phyloP scores from a whole-genome alignment of 2,888 invertebrate genomes.

The Melanchra persicariae region DNA sequence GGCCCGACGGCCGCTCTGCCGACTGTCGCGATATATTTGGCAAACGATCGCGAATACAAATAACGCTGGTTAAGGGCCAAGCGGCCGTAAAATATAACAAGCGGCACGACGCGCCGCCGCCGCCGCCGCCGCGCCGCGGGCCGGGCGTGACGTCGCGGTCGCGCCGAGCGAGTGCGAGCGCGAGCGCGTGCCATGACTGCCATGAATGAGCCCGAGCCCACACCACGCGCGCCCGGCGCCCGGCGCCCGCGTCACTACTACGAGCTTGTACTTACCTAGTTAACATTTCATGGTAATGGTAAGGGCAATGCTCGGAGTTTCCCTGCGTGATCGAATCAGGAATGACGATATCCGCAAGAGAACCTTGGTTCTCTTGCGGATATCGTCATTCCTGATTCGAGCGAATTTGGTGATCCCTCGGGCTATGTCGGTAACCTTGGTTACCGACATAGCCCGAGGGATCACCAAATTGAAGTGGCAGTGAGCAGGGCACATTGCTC shows the following conservation, averaged over 20 bases:
- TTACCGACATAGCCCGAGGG: too few species aligned
- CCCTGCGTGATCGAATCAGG: too few species aligned
- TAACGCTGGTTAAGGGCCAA: constrained; percentile 58
- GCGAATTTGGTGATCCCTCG: too few species aligned
- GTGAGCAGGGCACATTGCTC: too few species aligned
- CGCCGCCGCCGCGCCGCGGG: neutral
- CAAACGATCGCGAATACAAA: constrained; percentile 60
- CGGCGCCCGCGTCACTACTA: constrained; percentile 6
- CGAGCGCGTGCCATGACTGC: too few species aligned
- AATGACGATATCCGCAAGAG: too few species aligned
- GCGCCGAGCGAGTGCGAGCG: neutral
- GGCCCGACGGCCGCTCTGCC: constrained; percentile 6
- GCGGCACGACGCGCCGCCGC: neutral
- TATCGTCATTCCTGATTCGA: too few species aligned
- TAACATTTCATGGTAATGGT: too few species aligned
- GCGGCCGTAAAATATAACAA: constrained; percentile 40
- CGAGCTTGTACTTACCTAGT: neutral
- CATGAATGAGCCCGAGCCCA: constrained; percentile 10
- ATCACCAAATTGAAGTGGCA: too few species aligned
- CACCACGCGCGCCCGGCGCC: neutral
- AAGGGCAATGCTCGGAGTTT: too few species aligned
- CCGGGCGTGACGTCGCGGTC: neutral
- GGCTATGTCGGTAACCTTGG: too few species aligned
- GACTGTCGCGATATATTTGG: constrained; percentile 41
- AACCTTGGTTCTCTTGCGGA: too few species aligned